These are phyloP conservation scores for Saxidomus purpurata DNA, from an alignment of 1,140 invertebrate species.

Conservation along the genomic window DNA sequence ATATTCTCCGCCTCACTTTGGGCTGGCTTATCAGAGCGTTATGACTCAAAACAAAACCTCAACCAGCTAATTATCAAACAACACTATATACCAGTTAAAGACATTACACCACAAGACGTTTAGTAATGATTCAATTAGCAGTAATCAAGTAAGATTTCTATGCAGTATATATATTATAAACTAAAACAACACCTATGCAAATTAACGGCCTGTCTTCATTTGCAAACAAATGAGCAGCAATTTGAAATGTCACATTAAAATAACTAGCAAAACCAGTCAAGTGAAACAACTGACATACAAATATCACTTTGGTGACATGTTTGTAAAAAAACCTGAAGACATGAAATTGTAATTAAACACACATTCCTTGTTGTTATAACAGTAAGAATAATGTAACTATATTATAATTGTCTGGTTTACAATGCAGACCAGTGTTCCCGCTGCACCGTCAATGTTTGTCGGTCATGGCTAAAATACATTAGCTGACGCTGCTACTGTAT, in stretches of 20 bases:
- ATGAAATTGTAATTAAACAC: neutral
- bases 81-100: too few species aligned
- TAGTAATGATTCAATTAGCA: neutral
- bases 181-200: neutral
- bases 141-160: neutral
- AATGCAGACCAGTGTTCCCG: neutral
- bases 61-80: too few species aligned
- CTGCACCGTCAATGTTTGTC: too few species aligned
- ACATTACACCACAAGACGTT: too few species aligned
- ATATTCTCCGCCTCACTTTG: too few species aligned
- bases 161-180: neutral
- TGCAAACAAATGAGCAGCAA: neutral
- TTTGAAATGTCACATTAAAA: conserved; percentile 28
- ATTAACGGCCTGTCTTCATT: neutral
- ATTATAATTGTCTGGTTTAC: neutral
- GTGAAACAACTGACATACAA: neutral
- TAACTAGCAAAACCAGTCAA: neutral
- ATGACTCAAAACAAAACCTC: too few species aligned
- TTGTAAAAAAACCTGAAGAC: conserved; percentile 16
- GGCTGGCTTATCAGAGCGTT: too few species aligned
- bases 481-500: too few species aligned
- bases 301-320: neutral
- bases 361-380: neutral
- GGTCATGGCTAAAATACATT: too few species aligned
- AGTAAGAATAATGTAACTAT: neutral